Evolutionary conservation across 2,113 vertebrate genomes (phyloP).

Genomic region (Poeciliopsis retropinna): DNA sequence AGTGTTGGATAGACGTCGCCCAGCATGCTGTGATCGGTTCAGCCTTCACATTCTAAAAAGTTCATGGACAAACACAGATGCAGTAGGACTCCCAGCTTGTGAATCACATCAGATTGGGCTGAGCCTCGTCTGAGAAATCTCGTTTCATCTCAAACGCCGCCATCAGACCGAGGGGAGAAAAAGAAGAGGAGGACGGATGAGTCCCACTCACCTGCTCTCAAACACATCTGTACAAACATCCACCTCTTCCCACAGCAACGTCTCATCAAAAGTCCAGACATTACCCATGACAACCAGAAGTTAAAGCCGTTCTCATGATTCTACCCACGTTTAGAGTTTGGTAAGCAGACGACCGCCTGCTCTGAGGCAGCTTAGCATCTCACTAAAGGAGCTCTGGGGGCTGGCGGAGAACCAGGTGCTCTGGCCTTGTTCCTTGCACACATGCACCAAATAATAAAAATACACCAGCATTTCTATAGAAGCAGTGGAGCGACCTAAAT

Average conservation of each 20-base stretch:
- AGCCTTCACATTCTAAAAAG: conserved; percentile 31
- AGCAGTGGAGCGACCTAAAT: too few relatives aligned
- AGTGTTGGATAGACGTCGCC: conserved; percentile 48
- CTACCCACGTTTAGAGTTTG: conserved; percentile 52
- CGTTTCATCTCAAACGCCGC: conserved; percentile 64
- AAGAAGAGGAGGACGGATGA: conserved; percentile 30
- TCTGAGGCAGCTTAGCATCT: conserved; percentile 44
- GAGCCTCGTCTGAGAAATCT: conserved; percentile 63
- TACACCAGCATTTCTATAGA: not conserved
- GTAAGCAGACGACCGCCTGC: conserved; percentile 56
- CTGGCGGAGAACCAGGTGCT: conserved; percentile 10
- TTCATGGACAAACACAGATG: conserved; percentile 13
- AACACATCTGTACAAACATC: conserved; percentile 61
- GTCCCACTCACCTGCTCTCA: conserved; percentile 52
- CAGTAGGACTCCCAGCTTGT: conserved; percentile 14
- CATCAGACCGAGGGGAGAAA: conserved; percentile 34
- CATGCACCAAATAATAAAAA: conserved; percentile 23
- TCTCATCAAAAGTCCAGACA: conserved; percentile 45
- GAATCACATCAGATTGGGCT: conserved; percentile 35
- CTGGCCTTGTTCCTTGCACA: not conserved
- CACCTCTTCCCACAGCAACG: conserved; percentile 17
- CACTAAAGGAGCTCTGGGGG: conserved; percentile 49
- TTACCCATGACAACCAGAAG: conserved; percentile 16
- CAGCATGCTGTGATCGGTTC: not conserved
- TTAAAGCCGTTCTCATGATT: conserved; percentile 64